Evolutionary conservation across 2,797 vertebrate genomes (phyloP).

Genomic region (Falco berigora): DNA sequence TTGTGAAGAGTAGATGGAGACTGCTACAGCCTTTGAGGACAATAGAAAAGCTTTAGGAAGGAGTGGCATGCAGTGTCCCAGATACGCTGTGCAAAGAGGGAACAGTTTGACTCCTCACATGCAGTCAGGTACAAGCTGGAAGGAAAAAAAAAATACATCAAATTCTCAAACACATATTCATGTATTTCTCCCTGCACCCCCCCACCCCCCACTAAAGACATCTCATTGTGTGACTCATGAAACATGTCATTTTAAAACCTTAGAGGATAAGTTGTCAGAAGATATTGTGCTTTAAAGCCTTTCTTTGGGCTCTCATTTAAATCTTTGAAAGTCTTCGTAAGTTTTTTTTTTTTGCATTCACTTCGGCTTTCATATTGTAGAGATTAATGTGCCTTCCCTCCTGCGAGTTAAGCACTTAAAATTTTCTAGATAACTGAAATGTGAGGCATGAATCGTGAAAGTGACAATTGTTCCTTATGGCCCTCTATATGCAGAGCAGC

Average conservation of each 20-base stretch:
- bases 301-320: conserved; percentile 36
- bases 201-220: neutral
- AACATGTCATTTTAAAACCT: conserved; percentile 48
- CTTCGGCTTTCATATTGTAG: conserved; percentile 19
- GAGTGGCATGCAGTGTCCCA: neutral
- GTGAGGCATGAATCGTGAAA: neutral
- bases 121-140: neutral
- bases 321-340: conserved; percentile 20
- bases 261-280: conserved; percentile 36
- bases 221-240: conserved; percentile 40
- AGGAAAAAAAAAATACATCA: neutral
- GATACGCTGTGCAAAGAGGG: neutral
- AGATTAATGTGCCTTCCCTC: conserved; percentile 3
- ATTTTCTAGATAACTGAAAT: conserved; percentile 32
- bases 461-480: neutral
- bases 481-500: neutral
- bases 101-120: neutral
- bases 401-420: neutral
- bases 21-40: neutral
- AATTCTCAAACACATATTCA: neutral
- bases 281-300: conserved; percentile 30
- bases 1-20: neutral
- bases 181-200: neutral
- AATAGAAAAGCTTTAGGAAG: neutral
- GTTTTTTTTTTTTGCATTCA: neutral